phyloP scores from a whole-genome alignment of 2,888 invertebrate genomes.

The Drosophila affinis region DNA sequence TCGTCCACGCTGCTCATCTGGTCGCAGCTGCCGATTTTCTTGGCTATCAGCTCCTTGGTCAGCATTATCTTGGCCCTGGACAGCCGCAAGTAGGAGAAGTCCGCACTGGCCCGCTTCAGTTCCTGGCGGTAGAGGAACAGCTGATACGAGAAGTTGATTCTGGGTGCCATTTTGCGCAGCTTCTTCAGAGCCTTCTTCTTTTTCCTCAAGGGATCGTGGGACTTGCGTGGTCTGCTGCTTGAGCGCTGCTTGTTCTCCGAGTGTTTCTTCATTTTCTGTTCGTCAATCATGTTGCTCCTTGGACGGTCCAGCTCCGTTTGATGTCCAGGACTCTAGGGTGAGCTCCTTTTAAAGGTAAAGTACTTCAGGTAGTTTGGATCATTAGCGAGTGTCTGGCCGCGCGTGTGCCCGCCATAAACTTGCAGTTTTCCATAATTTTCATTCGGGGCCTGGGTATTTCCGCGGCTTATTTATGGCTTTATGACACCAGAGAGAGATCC shows the following conservation, averaged over 20 bases:
- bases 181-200: constrained; percentile 39
- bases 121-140: constrained; percentile 70
- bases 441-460: constrained; percentile 51
- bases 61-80: constrained; percentile 66
- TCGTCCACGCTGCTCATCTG: constrained; percentile 59
- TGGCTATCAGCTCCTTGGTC: constrained; percentile 64
- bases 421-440: constrained; percentile 25
- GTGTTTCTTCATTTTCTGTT: constrained; percentile 28
- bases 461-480: constrained; percentile 65
- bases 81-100: constrained; percentile 63
- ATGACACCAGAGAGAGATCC: constrained; percentile 44
- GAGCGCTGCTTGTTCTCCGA: constrained; percentile 43
- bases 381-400: constrained; percentile 49
- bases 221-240: constrained; percentile 16
- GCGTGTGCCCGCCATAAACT: constrained; percentile 56
- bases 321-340: background rate
- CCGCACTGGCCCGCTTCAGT: constrained; percentile 49
- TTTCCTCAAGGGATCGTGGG: constrained; percentile 34
- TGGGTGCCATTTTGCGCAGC: background rate
- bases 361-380: constrained; percentile 19
- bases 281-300: constrained; percentile 30
- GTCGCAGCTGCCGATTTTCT: constrained; percentile 50
- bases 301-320: constrained; percentile 19
- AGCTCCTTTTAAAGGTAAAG: constrained; percentile 54
- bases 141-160: constrained; percentile 48